Evolutionary conservation across 2,113 vertebrate species (phyloP).

Genomic region (Acanthisitta chloris): DNA sequence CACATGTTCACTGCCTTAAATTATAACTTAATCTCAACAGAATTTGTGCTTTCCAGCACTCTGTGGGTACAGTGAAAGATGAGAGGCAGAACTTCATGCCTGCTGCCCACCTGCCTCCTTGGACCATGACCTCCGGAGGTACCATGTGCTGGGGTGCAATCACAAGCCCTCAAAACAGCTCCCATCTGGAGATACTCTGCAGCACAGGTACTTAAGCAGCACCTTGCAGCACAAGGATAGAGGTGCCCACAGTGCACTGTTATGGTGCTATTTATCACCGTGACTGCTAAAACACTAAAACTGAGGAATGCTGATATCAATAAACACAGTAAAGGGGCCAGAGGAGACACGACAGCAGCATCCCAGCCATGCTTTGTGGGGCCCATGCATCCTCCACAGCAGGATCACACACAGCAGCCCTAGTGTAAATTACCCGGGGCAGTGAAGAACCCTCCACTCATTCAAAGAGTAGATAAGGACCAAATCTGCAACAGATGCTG

Average conservation of each 20-base stretch:
- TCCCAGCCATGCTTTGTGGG: not conserved
- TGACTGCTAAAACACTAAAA: not conserved
- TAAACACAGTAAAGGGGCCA: not conserved
- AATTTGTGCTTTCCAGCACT: slow-evolving; percentile 67
- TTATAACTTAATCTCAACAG: slow-evolving; percentile 81
- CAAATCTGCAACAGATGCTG: not conserved
- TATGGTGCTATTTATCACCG: not conserved
- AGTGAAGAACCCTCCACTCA: not conserved
- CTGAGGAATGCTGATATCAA: not conserved
- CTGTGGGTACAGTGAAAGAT: slow-evolving; percentile 49
- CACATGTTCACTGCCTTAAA: slow-evolving; percentile 83
- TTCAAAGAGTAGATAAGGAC: not conserved
- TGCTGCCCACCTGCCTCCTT: slow-evolving; percentile 38
- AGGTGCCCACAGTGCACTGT: not conserved
- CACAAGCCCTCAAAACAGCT: not conserved
- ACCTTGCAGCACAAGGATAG: not conserved
- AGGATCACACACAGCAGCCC: not conserved
- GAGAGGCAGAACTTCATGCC: not conserved
- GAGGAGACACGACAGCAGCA: not conserved
- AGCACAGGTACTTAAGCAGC: not conserved
- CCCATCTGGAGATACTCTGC: not conserved
- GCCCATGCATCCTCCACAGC: not conserved
- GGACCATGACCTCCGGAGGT: not conserved
- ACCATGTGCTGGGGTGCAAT: not conserved
- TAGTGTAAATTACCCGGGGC: not conserved